These are phyloP conservation scores for Stigmatopora nigra DNA, from an alignment of 2,113 vertebrate genomes.

Conservation along the genomic window DNA sequence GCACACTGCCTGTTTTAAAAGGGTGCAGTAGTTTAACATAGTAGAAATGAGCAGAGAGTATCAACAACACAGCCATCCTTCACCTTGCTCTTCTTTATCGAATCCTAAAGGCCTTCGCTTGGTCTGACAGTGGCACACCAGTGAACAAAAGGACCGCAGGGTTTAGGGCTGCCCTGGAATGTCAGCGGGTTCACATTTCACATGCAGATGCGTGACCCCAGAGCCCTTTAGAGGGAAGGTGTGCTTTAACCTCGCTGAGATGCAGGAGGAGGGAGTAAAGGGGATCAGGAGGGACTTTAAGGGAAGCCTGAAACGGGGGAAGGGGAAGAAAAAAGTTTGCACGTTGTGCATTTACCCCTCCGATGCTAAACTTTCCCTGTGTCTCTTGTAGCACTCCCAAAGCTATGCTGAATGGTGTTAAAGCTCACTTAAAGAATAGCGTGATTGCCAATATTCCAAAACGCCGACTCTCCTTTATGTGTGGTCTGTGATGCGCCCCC, in stretches of 20 bases:
- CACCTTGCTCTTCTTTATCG: slow-evolving; percentile 22
- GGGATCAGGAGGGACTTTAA: slow-evolving; percentile 65
- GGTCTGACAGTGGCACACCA: slow-evolving; percentile 80
- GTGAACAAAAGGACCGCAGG: slow-evolving; percentile 83
- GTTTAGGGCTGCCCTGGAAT: slow-evolving; percentile 81
- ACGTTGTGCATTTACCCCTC: slow-evolving; percentile 39
- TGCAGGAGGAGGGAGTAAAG: slow-evolving; percentile 66
- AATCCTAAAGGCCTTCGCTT: slow-evolving; percentile 34
- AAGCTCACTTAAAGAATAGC: slow-evolving; percentile 47
- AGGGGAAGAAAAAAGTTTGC: slow-evolving; percentile 57
- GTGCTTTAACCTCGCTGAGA: slow-evolving; percentile 72
- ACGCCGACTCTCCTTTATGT: slow-evolving; percentile 76
- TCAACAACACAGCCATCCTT: slow-evolving; percentile 34
- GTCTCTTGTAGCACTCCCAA: slow-evolving; percentile 25
- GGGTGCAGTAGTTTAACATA: slow-evolving; percentile 20
- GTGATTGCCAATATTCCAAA: slow-evolving; percentile 54
- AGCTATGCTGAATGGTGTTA: slow-evolving; percentile 35
- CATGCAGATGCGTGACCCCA: slow-evolving; percentile 92
- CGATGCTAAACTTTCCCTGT: slow-evolving; percentile 17
- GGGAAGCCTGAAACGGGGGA: slow-evolving; percentile 47
- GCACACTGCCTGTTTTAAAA: slow-evolving; percentile 59
- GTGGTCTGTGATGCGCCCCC: slow-evolving; percentile 72
- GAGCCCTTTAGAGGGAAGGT: slow-evolving; percentile 79
- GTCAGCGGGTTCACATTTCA: slow-evolving; percentile 95
- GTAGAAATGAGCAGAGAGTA: slow-evolving; percentile 28